phyloP scores from a whole-genome alignment of 2,113 vertebrate genomes.

The Calyptomena viridis region DNA sequence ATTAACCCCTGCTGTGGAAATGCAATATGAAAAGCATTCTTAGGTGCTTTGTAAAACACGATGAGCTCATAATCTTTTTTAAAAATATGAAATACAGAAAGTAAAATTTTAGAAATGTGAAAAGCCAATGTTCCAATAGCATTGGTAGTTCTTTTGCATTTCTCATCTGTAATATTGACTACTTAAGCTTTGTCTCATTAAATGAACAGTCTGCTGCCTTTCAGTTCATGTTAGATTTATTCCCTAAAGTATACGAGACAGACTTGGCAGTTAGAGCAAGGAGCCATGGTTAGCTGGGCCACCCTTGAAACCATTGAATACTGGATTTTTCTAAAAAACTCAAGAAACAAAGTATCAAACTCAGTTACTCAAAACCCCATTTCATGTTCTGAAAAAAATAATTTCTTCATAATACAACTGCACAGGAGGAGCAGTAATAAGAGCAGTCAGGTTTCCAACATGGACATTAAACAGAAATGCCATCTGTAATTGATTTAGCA shows the following conservation, averaged over 20 bases:
- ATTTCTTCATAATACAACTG: not conserved
- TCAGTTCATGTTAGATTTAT: not conserved
- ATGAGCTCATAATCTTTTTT: not conserved
- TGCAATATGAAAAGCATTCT: not conserved
- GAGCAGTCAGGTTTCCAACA: not conserved
- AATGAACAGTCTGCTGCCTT: not conserved
- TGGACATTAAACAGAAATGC: not conserved
- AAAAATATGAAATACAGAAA: not conserved
- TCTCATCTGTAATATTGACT: not conserved
- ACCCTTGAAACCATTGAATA: not conserved
- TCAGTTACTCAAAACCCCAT: not conserved
- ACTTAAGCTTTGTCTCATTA: not conserved
- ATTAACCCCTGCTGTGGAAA: not conserved
- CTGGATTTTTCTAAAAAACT: not conserved
- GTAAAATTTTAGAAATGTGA: not conserved
- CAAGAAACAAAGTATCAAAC: not conserved
- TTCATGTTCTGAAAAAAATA: not conserved
- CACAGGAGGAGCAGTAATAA: not conserved
- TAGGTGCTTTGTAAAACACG: not conserved
- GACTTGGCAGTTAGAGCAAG: not conserved
- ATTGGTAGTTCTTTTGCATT: not conserved
- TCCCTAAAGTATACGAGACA: not conserved
- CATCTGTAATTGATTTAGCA: not conserved
- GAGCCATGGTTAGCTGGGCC: not conserved
- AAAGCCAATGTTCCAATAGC: not conserved